Percentiles rank a stretch among this genome's conserved stretches.
Evolutionary conservation across 2,888 invertebrate genomes (phyloP).

Genomic region (Notodonta dromedarius): DNA sequence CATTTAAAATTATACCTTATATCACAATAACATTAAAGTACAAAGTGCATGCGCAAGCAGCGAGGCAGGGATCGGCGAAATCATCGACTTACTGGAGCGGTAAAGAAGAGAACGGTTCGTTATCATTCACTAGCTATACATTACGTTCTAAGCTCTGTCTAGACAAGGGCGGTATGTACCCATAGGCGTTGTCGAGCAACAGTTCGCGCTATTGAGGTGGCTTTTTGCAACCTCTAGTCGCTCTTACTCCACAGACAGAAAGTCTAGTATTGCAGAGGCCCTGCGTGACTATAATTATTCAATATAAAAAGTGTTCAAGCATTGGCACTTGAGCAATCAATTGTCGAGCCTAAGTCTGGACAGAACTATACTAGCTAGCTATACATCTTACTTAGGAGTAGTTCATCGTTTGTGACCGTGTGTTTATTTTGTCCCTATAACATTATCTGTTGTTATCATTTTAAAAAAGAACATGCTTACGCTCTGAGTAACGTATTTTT

Average conservation of each 20-base stretch:
- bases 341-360: not conserved
- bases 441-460: slow-evolving; percentile 59
- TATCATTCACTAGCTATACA: slow-evolving; percentile 36
- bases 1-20: slow-evolving; percentile 33
- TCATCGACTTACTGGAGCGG: slow-evolving; percentile 78
- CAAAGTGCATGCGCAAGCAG: slow-evolving; percentile 80
- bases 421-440: slow-evolving; percentile 63
- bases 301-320: slow-evolving; percentile 4
- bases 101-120: slow-evolving; percentile 82
- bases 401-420: slow-evolving; percentile 71
- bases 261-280: too few relatives aligned
- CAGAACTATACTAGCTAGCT: slow-evolving; percentile 8
- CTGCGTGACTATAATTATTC: too few relatives aligned
- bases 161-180: slow-evolving; percentile 11
- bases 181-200: too few relatives aligned
- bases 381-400: slow-evolving; percentile 44
- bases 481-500: slow-evolving; percentile 27
- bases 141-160: slow-evolving; percentile 19
- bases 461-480: slow-evolving; percentile 21
- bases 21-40: slow-evolving; percentile 50
- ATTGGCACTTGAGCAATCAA: too few relatives aligned
- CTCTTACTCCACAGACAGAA: too few relatives aligned
- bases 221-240: too few relatives aligned
- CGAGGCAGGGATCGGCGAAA: slow-evolving; percentile 78
- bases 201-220: too few relatives aligned